phyloP scores from a whole-genome alignment of 2,888 invertebrate genomes.

The Thereva unica region DNA sequence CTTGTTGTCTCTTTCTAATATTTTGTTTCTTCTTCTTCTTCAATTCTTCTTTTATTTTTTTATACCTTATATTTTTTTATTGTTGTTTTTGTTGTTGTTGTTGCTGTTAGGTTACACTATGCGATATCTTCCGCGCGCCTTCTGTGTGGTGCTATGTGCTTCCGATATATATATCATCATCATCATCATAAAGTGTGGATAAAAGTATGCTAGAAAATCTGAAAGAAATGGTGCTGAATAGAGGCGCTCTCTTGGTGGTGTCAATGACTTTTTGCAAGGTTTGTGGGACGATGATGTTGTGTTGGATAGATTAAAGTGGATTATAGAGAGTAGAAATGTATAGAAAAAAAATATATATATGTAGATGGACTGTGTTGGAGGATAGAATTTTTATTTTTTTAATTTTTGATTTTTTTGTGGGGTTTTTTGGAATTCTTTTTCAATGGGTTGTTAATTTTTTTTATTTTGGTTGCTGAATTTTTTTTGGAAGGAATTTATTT shows the following conservation, averaged over 20 bases:
- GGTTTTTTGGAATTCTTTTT: too few relatives aligned
- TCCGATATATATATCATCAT: conserved; percentile 5
- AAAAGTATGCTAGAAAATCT: conserved; percentile 23
- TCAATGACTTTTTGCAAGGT: conserved; percentile 35
- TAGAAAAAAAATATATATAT: too few relatives aligned
- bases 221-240: conserved; percentile 29
- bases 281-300: conserved; percentile 31
- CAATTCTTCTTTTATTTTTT: conserved; percentile 10
- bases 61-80: conserved; percentile 7
- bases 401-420: too few relatives aligned
- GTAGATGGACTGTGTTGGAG: too few relatives aligned
- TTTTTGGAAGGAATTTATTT: too few relatives aligned
- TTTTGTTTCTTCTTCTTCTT: conserved; percentile 2
- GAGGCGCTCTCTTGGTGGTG: conserved; percentile 13
- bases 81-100: conserved; percentile 11
- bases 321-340: not conserved
- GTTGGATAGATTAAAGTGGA: conserved; percentile 19
- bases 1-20: too few relatives aligned
- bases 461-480: too few relatives aligned
- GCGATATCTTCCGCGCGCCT: too few relatives aligned
- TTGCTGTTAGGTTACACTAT: not conserved
- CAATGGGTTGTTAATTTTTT: too few relatives aligned
- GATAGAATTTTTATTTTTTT: too few relatives aligned
- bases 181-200: too few relatives aligned
- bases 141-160: conserved; percentile 14